Evolutionary conservation across 1,140 invertebrate species (phyloP), one percentile per base, ranked within the genome.

Genomic region (Choristoneura fumiferana): DNA sequence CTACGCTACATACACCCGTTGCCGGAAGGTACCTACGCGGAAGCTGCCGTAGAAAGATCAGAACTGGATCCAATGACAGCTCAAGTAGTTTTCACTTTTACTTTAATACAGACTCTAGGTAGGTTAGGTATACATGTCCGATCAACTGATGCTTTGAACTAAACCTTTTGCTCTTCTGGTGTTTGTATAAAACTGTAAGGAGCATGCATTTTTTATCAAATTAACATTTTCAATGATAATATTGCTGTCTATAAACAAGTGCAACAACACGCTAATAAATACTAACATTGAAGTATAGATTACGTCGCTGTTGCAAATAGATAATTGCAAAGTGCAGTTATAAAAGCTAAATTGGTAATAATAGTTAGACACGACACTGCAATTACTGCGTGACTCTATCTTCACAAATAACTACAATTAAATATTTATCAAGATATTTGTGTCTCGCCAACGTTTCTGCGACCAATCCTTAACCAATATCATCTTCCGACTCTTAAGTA

Each of bases 1-100:
- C 70, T 63, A 60, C 43, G 40, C 56, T n/a, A n/a, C n/a, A n/a
- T n/a, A n/a, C 62, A 38, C 62, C 60, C 53, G 22, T 2, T 29
- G 22, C 43, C 43, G 43, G 43, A 49, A 49, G 43, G 43, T 49
- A 49, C 43, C 43, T 49, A 49, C 43, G 43, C 43, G 43, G 43
- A 49, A 49, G 29, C 43, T 49, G 43, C 43, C 12, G 5, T 22
- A 43, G 17, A 49, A 49, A 49, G 43, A 18, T 17, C 22, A 29
- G 22, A 49, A 49, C 43, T 49, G 43, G 43, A 49, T 49, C 43
- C 22, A 29, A 49, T 33, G 43, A 33, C 43, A 18, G 43, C 22
- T 2, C n/a, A n/a, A n/a, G 2, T 29, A 3, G 43, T 49, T 49
- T 49, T 49, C 43, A 49, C 43, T 49, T 17, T 49, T 17, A 13